Base-by-base conservation (phyloP, 2,113 vertebrate genomes). In the Nerophis ophidion region DNA sequence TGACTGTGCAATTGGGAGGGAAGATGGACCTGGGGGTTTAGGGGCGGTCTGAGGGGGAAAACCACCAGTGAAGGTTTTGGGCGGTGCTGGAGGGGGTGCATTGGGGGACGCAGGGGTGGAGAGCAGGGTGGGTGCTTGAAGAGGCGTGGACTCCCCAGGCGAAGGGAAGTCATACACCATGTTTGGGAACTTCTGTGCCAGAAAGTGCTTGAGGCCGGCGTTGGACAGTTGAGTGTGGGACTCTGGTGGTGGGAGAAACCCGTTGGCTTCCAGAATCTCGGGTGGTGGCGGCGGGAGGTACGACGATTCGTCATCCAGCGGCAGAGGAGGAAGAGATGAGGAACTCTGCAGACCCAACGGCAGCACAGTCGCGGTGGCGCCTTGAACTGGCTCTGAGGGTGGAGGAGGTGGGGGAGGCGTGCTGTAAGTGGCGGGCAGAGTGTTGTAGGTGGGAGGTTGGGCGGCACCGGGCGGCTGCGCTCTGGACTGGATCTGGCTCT, bases 121-220 rank as follows among this genome's bases (percentile, higher is more conserved):
- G 42, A 91, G 42, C 72, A 71, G 80, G 1, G 80, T 7, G 61
- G 87, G 69, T 72, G 88, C 46, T 2, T 36, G 77, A 15, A 71
- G 80, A 15, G 81, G 61, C n/a, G 70, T 59, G 2, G 35, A 26
- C 0, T 76, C 75, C 4, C 72, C 69, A 0, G 5, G 0, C 1
- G 3, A 19, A 0, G 58, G 19, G 38, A 82, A 70, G 35, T 88
- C 92, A 11, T 91, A 91, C 59, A 86, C 90, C 68, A 93, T 88
- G 44, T 92, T 91, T 45, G 93, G 92, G 49, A 93, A 92, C 86
- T 94, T 94, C 34, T 93, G 87, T 0, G 90, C 46, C 71, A 91
- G 75, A 76, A 90, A 88, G 55, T 91, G 79, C 64, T 91, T 89
- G 10, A 90, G 84, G 48, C 89, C 87, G 0, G 74, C 58, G 61